Evolutionary conservation across 2,797 vertebrate species (phyloP).

Genomic region (Myotis myotis): DNA sequence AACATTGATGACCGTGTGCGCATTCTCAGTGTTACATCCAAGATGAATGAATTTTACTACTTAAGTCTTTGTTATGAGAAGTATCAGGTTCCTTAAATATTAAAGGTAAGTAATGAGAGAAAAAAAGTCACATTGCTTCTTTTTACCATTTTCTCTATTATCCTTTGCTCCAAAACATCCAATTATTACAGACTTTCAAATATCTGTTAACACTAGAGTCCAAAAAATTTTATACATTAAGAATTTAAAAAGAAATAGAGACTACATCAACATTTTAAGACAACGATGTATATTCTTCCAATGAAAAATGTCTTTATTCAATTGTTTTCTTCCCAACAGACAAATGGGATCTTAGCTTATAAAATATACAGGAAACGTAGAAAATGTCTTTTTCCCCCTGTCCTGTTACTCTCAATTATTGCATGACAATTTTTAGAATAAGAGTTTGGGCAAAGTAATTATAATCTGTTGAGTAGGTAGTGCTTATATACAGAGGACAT

Average conservation of each 20-base stretch:
- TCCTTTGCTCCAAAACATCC: not conserved
- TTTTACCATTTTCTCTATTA: conserved; percentile 6
- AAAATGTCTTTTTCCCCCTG: not conserved
- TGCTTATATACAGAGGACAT: not conserved
- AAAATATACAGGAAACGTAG: not conserved
- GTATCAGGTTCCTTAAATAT: not conserved
- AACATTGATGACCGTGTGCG: not conserved
- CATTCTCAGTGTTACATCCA: not conserved
- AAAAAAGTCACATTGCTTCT: not conserved
- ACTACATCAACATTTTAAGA: not conserved
- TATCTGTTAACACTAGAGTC: not conserved
- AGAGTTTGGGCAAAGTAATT: not conserved
- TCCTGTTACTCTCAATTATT: not conserved
- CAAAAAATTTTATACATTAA: not conserved
- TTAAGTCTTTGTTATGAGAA: not conserved
- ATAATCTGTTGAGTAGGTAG: not conserved
- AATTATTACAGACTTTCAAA: not conserved
- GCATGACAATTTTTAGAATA: conserved; percentile 16
- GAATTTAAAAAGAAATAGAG: not conserved
- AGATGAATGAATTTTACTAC: not conserved
- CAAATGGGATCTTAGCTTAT: not conserved
- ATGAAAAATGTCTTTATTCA: not conserved
- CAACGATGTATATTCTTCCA: not conserved
- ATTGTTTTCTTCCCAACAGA: not conserved
- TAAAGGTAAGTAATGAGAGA: not conserved